Percentiles rank a stretch among this genome's conserved stretches.
Evolutionary conservation across 2,797 vertebrate species (phyloP).

Genomic region (Varecia variegata): DNA sequence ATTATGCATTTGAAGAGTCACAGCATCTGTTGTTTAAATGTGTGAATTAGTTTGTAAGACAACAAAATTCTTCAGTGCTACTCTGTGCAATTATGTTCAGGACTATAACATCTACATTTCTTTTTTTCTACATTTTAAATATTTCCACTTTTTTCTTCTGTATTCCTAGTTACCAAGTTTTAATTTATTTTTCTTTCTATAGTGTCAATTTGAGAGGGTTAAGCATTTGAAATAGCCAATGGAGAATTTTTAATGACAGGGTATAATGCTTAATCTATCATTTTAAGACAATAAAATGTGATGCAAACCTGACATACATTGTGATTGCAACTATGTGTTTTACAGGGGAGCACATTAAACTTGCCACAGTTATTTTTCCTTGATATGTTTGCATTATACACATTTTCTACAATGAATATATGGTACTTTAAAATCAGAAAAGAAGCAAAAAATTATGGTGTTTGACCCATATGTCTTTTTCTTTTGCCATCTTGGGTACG

Average conservation of each 20-base stretch:
- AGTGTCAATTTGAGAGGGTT: neutral
- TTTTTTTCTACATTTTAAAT: neutral
- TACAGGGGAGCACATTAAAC: neutral
- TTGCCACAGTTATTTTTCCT: neutral
- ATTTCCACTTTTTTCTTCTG: neutral
- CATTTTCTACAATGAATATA: neutral
- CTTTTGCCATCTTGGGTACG: neutral
- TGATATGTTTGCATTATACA: neutral
- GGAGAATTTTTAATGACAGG: neutral
- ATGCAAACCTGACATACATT: neutral
- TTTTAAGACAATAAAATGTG: neutral
- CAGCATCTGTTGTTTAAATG: constrained; percentile 50
- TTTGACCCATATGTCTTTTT: neutral
- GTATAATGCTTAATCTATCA: neutral
- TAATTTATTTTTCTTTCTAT: constrained; percentile 11
- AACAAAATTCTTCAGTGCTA: neutral
- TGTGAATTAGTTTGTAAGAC: constrained; percentile 32
- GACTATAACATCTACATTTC: neutral
- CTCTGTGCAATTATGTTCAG: neutral
- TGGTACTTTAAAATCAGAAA: neutral
- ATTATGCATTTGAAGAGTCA: constrained; percentile 24
- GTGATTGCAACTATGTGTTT: neutral
- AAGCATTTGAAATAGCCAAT: neutral
- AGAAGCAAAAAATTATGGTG: neutral
- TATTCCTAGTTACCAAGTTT: neutral